Conservation (phyloP, 2,797 vertebrate species). For the Hoplostethus mediterraneus region DNA sequence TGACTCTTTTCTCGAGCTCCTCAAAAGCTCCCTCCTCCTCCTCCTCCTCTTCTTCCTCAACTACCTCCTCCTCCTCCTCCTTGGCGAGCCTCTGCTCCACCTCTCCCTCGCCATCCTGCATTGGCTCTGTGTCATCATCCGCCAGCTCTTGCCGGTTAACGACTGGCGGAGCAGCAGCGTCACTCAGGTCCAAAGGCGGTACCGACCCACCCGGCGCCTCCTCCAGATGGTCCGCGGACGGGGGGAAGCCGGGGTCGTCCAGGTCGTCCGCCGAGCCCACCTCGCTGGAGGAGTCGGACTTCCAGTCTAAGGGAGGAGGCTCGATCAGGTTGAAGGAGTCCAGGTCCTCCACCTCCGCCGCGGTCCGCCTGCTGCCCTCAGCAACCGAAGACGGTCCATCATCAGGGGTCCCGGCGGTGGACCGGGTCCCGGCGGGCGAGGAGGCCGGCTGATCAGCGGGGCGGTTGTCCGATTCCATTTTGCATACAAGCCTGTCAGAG, state of each 20-base stretch:
- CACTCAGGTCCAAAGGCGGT: conserved; percentile 24
- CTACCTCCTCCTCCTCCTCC: background rate
- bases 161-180: background rate
- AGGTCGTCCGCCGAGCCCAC: conserved; percentile 63
- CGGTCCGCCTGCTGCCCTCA: conserved; percentile 2
- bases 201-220: conserved; percentile 33
- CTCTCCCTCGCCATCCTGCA: conserved; percentile 22
- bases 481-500: conserved; percentile 36
- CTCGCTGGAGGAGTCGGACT: conserved; percentile 85
- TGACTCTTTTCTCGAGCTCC: conserved; percentile 8
- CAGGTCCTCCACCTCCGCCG: conserved; percentile 64
- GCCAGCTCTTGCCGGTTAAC: conserved; percentile 36
- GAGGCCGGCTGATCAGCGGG: conserved; percentile 32
- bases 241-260: conserved; percentile 64
- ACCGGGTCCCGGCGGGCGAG: conserved; percentile 10
- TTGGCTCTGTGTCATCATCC: conserved; percentile 7
- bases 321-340: conserved; percentile 79
- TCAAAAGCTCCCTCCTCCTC: conserved; percentile 1
- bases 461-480: conserved; percentile 65
- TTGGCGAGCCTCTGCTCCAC: background rate
- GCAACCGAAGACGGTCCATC: conserved; percentile 4
- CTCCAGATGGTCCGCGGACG: conserved; percentile 48
- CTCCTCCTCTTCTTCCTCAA: conserved; percentile 21
- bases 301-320: conserved; percentile 88
- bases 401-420: background rate